These are phyloP conservation scores for Crossoptilon crossoptilon DNA, from an alignment of 2,797 vertebrate genomes.

Conservation along the genomic window DNA sequence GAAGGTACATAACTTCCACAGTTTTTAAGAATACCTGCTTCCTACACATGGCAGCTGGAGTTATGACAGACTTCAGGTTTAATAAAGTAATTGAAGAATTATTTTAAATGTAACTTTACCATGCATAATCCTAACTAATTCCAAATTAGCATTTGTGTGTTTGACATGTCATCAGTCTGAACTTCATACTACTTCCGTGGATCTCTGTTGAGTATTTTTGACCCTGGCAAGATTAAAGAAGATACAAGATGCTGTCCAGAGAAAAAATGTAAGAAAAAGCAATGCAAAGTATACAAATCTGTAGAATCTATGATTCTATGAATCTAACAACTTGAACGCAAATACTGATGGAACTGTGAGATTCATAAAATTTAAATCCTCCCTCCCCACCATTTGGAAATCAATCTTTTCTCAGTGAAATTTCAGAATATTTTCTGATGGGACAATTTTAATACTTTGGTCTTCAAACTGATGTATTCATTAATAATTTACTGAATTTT, in stretches of 20 bases:
- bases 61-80: not conserved
- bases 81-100: not conserved
- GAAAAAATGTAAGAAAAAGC: not conserved
- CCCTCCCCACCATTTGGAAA: not conserved
- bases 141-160: not conserved
- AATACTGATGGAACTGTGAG: not conserved
- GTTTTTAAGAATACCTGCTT: not conserved
- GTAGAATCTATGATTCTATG: no score
- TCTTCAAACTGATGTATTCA: not conserved
- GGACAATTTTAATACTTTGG: not conserved
- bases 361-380: not conserved
- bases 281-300: accelerated
- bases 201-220: not conserved
- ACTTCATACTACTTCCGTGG: not conserved
- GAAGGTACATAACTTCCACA: not conserved
- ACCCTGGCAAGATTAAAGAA: not conserved
- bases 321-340: not conserved
- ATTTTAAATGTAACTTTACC: not conserved
- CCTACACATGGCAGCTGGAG: not conserved
- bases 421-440: not conserved
- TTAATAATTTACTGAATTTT: not conserved
- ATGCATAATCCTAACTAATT: not conserved
- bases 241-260: not conserved
- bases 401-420: not conserved
- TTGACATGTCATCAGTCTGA: not conserved